These are phyloP conservation scores for Drosophila pectinifera DNA, from an alignment of 1,140 invertebrate genomes.

Conservation along the genomic window DNA sequence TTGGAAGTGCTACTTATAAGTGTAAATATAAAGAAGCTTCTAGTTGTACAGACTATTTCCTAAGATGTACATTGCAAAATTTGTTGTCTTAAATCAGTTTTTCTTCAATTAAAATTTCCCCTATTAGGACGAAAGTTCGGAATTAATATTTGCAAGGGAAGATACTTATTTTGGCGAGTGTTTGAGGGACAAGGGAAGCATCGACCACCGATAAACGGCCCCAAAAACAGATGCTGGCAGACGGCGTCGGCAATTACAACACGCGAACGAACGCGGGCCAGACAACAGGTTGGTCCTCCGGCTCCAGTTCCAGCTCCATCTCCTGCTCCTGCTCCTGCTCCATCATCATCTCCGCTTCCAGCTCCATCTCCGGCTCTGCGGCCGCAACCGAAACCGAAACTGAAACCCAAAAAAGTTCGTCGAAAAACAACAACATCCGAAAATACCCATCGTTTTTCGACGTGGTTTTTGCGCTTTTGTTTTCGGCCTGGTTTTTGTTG, in stretches of 20 bases:
- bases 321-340: constrained; percentile 12
- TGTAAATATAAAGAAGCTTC: too few species aligned
- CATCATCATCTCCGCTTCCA: constrained; percentile 7
- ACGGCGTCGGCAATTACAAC: constrained; percentile 77
- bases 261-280: constrained; percentile 65
- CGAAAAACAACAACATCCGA: constrained; percentile 26
- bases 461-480: constrained; percentile 73
- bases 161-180: constrained; percentile 1
- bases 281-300: constrained; percentile 67
- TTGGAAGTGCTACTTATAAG: too few species aligned
- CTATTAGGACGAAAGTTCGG: not conserved
- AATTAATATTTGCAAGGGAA: not conserved
- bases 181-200: constrained; percentile 8
- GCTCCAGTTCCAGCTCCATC: constrained; percentile 24
- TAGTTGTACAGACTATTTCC: too few species aligned
- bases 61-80: too few species aligned
- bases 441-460: constrained; percentile 58
- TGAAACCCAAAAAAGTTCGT: constrained; percentile 45
- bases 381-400: constrained; percentile 53
- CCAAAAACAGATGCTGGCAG: constrained; percentile 70
- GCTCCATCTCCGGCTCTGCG: constrained; percentile 9
- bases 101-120: too few species aligned
- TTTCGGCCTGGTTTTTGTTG: constrained; percentile 41
- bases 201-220: constrained; percentile 70
- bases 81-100: too few species aligned